Conservation (phyloP, 2,888 invertebrate species). For the Ormia ochracea region DNA sequence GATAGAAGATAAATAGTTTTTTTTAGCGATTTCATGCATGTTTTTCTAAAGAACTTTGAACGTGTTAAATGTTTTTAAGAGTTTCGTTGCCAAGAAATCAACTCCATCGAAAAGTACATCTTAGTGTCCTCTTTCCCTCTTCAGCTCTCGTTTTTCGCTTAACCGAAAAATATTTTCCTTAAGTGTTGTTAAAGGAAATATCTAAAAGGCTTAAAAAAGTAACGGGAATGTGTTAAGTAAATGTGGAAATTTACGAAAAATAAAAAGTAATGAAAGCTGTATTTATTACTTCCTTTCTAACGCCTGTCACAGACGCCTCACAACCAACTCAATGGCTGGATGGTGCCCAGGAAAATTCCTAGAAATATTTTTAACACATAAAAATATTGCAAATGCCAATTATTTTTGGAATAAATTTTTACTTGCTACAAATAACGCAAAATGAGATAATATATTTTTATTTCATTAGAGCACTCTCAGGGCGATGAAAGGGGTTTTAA, state of each 20-base stretch:
- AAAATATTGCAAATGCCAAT: slow-evolving; percentile 13
- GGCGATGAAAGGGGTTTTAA: too few relatives aligned
- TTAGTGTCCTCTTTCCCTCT: background rate
- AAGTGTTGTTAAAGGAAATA: background rate
- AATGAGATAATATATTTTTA: too few relatives aligned
- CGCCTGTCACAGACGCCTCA: slow-evolving; percentile 24
- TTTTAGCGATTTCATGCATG: too few relatives aligned
- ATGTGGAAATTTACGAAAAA: background rate
- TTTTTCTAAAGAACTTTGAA: too few relatives aligned
- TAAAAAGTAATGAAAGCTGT: background rate
- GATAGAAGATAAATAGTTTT: too few relatives aligned
- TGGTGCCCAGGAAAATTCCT: background rate
- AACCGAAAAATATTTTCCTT: background rate
- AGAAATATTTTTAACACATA: background rate
- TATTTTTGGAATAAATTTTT: background rate
- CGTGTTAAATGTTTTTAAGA: slow-evolving; percentile 33
- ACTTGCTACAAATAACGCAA: background rate
- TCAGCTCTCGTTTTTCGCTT: background rate
- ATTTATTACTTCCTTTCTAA: slow-evolving; percentile 44
- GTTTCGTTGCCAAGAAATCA: slow-evolving; percentile 51
- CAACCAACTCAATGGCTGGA: background rate
- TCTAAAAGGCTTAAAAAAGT: background rate
- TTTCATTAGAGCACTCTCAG: too few relatives aligned
- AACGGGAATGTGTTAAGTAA: background rate
- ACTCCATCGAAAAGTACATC: slow-evolving; percentile 9